Evolutionary conservation across 2,113 vertebrate genomes (phyloP).

Genomic region (Gavia stellata): DNA sequence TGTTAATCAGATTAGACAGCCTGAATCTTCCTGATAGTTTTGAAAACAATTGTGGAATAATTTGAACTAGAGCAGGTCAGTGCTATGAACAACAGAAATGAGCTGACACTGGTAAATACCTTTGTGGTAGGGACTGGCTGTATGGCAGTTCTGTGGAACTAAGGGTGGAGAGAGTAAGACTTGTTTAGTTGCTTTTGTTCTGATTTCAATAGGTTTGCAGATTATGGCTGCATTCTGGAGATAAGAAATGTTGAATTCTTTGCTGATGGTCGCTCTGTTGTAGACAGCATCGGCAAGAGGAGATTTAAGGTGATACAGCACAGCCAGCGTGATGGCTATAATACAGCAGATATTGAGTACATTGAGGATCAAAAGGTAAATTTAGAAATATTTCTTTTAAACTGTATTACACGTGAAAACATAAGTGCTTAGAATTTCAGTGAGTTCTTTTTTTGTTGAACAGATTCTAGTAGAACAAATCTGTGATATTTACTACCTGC

Average conservation of each 20-base stretch:
- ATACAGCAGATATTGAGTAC: constrained; percentile 81
- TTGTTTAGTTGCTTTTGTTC: constrained; percentile 42
- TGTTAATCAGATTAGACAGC: constrained; percentile 36
- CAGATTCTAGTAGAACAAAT: neutral
- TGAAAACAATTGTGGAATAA: constrained; percentile 40
- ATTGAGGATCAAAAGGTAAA: constrained; percentile 80
- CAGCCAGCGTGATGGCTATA: constrained; percentile 80
- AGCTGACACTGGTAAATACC: constrained; percentile 28
- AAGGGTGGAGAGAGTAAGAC: constrained; percentile 23
- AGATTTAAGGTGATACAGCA: constrained; percentile 80
- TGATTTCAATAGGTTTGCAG: constrained; percentile 75
- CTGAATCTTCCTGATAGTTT: constrained; percentile 39
- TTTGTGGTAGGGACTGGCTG: constrained; percentile 21
- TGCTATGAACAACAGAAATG: constrained; percentile 8
- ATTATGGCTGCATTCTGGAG: constrained; percentile 82
- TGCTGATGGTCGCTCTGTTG: constrained; percentile 80
- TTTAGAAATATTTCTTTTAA: neutral
- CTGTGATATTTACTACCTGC: neutral
- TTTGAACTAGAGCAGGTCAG: constrained; percentile 11
- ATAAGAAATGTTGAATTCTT: constrained; percentile 82
- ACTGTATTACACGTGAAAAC: neutral
- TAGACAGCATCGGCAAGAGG: constrained; percentile 80
- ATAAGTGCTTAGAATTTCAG: too few species aligned
- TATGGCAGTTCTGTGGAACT: neutral
- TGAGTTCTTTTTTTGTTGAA: neutral